These are phyloP conservation scores for Ammodytes dubius DNA, from an alignment of 2,113 vertebrate species.

Conservation along the genomic window DNA sequence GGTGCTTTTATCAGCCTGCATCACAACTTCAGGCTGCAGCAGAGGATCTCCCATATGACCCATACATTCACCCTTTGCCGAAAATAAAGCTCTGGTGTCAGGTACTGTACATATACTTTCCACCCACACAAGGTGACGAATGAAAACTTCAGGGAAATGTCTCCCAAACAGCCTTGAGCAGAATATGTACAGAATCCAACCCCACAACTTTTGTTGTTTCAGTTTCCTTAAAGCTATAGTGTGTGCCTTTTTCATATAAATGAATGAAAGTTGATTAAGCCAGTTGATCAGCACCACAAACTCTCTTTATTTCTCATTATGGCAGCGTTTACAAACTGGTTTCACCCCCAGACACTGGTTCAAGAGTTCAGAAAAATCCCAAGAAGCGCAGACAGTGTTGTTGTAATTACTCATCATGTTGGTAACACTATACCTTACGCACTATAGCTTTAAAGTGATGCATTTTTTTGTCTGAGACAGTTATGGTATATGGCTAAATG, in stretches of 20 bases:
- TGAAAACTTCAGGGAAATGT: slow-evolving; percentile 40
- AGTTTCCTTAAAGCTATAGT: not conserved
- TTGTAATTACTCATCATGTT: too few relatives aligned
- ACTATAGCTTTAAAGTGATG: too few relatives aligned
- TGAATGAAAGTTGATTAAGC: too few relatives aligned
- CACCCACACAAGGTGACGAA: slow-evolving; percentile 67
- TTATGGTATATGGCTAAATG: not conserved
- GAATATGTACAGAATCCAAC: not conserved
- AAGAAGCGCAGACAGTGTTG: too few relatives aligned
- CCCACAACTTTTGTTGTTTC: not conserved
- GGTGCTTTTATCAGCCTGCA: slow-evolving; percentile 20
- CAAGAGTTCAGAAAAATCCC: too few relatives aligned
- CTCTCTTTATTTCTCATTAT: too few relatives aligned
- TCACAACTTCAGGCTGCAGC: slow-evolving; percentile 42
- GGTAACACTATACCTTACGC: too few relatives aligned
- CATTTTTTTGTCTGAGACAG: not conserved
- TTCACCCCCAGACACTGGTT: too few relatives aligned
- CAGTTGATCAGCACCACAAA: too few relatives aligned
- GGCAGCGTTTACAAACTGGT: too few relatives aligned
- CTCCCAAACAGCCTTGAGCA: slow-evolving; percentile 8
- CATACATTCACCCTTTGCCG: slow-evolving; percentile 29
- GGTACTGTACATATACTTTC: slow-evolving; percentile 42
- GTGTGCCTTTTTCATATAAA: too few relatives aligned
- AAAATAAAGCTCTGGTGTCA: slow-evolving; percentile 65
- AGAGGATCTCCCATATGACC: slow-evolving; percentile 40